Percentiles rank a stretch among this genome's conserved stretches.
phyloP scores from a whole-genome alignment of 2,888 invertebrate species.

The Trisateles emortualis region DNA sequence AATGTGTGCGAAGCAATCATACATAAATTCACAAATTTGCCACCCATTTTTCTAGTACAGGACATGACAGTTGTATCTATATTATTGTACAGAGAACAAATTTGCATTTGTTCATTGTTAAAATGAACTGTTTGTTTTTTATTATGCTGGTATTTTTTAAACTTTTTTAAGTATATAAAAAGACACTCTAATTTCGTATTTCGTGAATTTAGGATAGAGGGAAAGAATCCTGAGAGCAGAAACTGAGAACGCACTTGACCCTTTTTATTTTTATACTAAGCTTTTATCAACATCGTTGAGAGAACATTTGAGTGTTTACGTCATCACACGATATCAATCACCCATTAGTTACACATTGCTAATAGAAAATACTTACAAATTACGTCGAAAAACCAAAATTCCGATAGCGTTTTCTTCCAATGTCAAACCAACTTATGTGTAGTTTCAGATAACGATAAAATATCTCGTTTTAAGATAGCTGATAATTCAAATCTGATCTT shows the following conservation, averaged over 20 bases:
- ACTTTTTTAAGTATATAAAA: too few species aligned
- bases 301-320: slow-evolving; percentile 33
- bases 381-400: not conserved
- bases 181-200: too few species aligned
- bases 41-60: too few species aligned
- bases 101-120: too few species aligned
- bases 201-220: too few species aligned
- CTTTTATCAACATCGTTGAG: slow-evolving; percentile 31
- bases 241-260: not conserved
- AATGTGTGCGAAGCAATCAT: too few species aligned
- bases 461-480: slow-evolving; percentile 23
- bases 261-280: slow-evolving; percentile 15
- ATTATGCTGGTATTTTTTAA: too few species aligned
- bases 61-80: too few species aligned
- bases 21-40: too few species aligned
- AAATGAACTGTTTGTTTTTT: too few species aligned
- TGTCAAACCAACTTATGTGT: slow-evolving; percentile 23
- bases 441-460: slow-evolving; percentile 41
- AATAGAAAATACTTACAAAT: not conserved
- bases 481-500: slow-evolving; percentile 35
- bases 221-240: not conserved
- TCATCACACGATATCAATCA: slow-evolving; percentile 15
- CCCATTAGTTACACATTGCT: slow-evolving; percentile 8
- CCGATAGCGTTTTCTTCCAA: not conserved
- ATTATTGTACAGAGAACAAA: too few species aligned